Conservation (phyloP, 2,113 vertebrate genomes). For the Todiramphus chloris region DNA sequence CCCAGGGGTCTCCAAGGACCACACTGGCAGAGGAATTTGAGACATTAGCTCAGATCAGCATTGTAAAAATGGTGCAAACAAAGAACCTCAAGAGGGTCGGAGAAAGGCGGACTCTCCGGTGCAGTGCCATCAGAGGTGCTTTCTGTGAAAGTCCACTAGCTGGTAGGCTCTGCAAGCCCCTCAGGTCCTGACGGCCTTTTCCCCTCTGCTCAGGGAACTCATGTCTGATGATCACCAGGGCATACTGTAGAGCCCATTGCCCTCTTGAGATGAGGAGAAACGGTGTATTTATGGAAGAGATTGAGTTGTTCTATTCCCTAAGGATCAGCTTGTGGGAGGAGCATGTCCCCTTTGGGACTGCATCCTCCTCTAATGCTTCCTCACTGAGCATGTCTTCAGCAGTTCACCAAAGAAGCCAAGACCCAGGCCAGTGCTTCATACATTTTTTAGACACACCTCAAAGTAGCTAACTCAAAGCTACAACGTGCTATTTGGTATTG, state of each 20-base stretch:
- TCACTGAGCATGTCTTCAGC: neutral
- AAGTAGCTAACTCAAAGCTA: slow-evolving; percentile 17
- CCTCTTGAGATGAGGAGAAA: neutral
- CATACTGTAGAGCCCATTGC: neutral
- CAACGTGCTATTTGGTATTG: neutral
- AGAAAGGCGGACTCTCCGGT: neutral
- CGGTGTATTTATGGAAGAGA: neutral
- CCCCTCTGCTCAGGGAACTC: neutral
- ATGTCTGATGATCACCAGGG: neutral
- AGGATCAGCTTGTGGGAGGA: neutral
- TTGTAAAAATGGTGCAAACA: slow-evolving; percentile 8
- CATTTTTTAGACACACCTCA: slow-evolving; percentile 31
- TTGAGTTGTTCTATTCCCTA: neutral
- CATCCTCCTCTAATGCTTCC: neutral
- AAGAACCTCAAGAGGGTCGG: neutral
- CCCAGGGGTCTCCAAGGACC: slow-evolving; percentile 58
- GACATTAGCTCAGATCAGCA: slow-evolving; percentile 36
- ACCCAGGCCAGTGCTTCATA: neutral
- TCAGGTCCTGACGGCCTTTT: neutral
- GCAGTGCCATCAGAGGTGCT: neutral
- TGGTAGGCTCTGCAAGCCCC: neutral
- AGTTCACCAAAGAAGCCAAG: slow-evolving; percentile 6
- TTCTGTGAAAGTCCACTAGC: neutral
- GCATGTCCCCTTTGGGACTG: neutral
- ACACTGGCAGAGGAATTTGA: slow-evolving; percentile 27